Base-by-base conservation (phyloP, 2,888 invertebrate genomes). In the Cephus runcator region DNA sequence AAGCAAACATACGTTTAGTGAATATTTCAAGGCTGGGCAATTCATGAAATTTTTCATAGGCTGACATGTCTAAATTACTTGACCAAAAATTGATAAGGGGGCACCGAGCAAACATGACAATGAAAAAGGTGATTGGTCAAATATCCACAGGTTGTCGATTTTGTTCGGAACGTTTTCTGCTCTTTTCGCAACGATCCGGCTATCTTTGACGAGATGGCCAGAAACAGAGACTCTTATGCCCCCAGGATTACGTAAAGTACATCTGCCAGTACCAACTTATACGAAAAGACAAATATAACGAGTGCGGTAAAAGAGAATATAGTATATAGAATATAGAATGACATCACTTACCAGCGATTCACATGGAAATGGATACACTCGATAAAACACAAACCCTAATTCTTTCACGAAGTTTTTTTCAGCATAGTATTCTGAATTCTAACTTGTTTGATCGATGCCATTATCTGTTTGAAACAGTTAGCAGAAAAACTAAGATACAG, bases 71-170 rank as follows among this genome's bases (percentile, higher is more conserved):
- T 23, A 9, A 56, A 23, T 56, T 9, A 56, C 6, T 9, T 23
- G 56, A 23, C 23, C 6, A 56, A 6, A 23, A 23, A 56, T 56
- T 23, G 56, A 56, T 23, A 56, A 23, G 56, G 0, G 23, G 2
- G 6, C 23, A 56, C 2, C 23, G 23, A 56, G 56, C 9, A 56
- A 56, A 23, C 23, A 23, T 2, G 9, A 23, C 1, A 9, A 3
- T 30, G 3, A 71, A 71, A 23, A 23, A 15, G 6, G 31, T 31
- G 12, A 71, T 71, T 31, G 71, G 71, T 71, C 31, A 71, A 31
- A 31, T 34, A 71, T 71, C 71, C 31, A 71, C 71, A 71, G 71
- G 71, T 71, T 71, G 31, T 71, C 12, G 71, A 31, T 71, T 71
- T 71, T 9, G 31, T 34, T 3, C 31, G 33, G 2, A 12, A 15